phyloP scores from a whole-genome alignment of 2,797 vertebrate species.

The Threskiornis aethiopicus region DNA sequence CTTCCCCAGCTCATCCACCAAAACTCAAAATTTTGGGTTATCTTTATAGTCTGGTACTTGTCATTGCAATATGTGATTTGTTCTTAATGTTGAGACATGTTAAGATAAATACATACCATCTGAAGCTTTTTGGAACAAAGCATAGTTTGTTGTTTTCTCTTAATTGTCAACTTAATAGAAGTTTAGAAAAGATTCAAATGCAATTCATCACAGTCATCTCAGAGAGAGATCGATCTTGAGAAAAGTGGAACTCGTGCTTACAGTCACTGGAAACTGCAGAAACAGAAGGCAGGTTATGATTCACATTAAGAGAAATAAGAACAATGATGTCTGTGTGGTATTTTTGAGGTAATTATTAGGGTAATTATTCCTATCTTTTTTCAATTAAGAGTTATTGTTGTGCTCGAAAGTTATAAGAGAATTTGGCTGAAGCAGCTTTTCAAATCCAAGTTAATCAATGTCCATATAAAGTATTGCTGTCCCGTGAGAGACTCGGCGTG shows the following conservation, averaged over 20 bases:
- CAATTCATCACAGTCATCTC: background rate
- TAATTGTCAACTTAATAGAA: background rate
- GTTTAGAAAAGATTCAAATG: background rate
- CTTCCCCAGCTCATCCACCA: background rate
- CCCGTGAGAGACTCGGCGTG: fast-evolving
- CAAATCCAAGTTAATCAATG: background rate
- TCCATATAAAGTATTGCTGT: background rate
- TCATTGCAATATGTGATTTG: background rate
- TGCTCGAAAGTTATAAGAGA: background rate
- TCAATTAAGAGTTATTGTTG: background rate
- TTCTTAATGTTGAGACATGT: background rate
- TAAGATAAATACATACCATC: fast-evolving
- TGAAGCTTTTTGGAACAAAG: background rate
- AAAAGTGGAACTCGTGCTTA: background rate
- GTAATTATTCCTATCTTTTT: background rate
- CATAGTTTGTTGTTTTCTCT: background rate
- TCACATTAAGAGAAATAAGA: background rate
- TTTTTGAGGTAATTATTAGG: background rate
- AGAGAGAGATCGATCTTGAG: background rate
- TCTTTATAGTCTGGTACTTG: background rate
- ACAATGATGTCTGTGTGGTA: background rate
- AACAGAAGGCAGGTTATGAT: background rate
- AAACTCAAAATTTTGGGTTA: background rate
- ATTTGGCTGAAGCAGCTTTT: background rate
- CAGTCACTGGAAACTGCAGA: background rate